These are phyloP conservation scores for Nezara viridula DNA, from an alignment of 2,888 invertebrate genomes.

Conservation along the genomic window DNA sequence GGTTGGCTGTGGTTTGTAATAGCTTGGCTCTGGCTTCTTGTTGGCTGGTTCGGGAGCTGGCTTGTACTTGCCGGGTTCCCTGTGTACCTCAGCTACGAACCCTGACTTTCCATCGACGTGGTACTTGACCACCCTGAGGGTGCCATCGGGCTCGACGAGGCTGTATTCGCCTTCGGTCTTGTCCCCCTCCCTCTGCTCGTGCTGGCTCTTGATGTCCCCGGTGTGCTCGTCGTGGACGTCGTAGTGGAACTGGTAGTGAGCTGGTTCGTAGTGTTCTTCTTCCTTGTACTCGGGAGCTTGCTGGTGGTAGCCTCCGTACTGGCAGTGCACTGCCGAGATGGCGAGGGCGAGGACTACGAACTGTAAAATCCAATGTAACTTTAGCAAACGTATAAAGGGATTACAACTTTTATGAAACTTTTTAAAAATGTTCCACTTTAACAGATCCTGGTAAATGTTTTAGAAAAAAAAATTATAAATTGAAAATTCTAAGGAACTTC, in stretches of 20 bases:
- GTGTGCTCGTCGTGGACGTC: conserved; percentile 81
- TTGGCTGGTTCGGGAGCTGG: conserved; percentile 12
- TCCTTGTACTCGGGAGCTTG: conserved; percentile 1
- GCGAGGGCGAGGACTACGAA: conserved; percentile 41
- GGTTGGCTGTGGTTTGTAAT: background rate
- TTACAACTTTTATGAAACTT: too few species aligned
- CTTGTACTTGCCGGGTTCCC: conserved; percentile 57
- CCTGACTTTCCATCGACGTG: conserved; percentile 83
- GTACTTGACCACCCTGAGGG: conserved; percentile 81
- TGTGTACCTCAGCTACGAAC: conserved; percentile 78
- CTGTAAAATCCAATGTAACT: background rate
- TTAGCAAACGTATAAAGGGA: too few species aligned
- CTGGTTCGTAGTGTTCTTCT: conserved; percentile 60
- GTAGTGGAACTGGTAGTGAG: conserved; percentile 79
- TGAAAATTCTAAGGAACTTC: too few species aligned
- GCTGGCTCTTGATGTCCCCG: conserved; percentile 80
- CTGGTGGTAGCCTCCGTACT: conserved; percentile 50
- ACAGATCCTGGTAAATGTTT: too few species aligned
- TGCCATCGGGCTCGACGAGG: conserved; percentile 78
- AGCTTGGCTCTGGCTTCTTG: background rate
- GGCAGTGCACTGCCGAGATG: conserved; percentile 12
- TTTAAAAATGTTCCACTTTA: too few species aligned
- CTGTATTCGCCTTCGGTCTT: conserved; percentile 76
- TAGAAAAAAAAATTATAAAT: too few species aligned
- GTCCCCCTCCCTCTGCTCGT: conserved; percentile 80